Evolutionary conservation across 2,888 invertebrate genomes (phyloP).

Genomic region (Acheta domesticus): DNA sequence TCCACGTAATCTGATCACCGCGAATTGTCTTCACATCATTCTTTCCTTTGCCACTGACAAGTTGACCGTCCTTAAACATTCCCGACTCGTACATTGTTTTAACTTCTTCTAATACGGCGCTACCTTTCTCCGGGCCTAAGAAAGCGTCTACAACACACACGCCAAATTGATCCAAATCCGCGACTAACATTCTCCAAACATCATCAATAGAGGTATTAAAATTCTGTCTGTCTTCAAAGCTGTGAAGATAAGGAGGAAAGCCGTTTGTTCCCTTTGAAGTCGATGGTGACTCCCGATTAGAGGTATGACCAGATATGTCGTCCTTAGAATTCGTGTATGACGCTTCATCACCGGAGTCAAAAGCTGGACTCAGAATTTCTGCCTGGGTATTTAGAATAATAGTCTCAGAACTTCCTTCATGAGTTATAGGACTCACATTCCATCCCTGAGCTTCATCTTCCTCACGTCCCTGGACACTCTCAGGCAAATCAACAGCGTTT

Average conservation of each 20-base stretch:
- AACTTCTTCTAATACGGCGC: constrained; percentile 74
- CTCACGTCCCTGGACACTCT: background rate
- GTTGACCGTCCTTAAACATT: constrained; percentile 71
- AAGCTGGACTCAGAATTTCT: constrained; percentile 50
- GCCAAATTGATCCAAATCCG: constrained; percentile 82
- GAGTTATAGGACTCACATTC: constrained; percentile 54
- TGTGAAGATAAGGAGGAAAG: background rate
- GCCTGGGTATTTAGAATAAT: constrained; percentile 64
- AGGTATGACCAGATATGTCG: background rate
- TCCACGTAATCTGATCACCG: constrained; percentile 91
- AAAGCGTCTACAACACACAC: constrained; percentile 92
- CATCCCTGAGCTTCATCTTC: constrained; percentile 29
- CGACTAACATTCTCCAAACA: constrained; percentile 71
- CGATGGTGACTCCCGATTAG: background rate
- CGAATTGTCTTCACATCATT: constrained; percentile 74
- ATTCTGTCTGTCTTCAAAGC: background rate
- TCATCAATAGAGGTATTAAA: constrained; percentile 51
- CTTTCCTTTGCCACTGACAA: constrained; percentile 69
- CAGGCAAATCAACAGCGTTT: background rate
- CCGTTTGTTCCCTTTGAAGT: background rate
- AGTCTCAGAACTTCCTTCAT: constrained; percentile 66
- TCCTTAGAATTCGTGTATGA: background rate
- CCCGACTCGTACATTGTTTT: constrained; percentile 46
- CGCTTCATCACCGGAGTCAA: constrained; percentile 42
- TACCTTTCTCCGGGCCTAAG: constrained; percentile 73